Evolutionary conservation across 2,797 vertebrate genomes (phyloP).

Genomic region (Mallotus villosus): DNA sequence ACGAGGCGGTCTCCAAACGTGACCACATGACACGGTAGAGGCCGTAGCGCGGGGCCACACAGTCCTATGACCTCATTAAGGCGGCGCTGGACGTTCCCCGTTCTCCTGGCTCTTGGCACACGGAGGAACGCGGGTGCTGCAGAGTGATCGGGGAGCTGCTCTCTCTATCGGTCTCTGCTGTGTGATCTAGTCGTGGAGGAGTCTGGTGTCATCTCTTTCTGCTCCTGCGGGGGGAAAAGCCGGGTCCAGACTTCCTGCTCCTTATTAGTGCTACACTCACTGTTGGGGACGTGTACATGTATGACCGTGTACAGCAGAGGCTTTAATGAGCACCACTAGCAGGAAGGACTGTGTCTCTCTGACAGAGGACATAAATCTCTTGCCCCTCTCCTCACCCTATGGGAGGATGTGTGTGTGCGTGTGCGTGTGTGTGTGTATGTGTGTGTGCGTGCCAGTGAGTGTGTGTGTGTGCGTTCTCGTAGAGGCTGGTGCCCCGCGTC

Average conservation of each 20-base stretch:
- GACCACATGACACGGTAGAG: too few relatives aligned
- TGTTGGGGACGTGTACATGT: conserved; percentile 23
- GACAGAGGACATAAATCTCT: conserved; percentile 77
- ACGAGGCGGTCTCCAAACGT: too few relatives aligned
- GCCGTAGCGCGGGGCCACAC: too few relatives aligned
- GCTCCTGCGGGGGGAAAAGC: conserved; percentile 10
- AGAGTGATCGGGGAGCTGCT: too few relatives aligned
- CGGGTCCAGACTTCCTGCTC: conserved; percentile 39
- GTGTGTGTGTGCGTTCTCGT: too few relatives aligned
- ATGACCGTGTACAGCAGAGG: conserved; percentile 61
- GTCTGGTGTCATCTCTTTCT: background rate
- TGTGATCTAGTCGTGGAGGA: background rate
- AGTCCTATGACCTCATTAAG: background rate
- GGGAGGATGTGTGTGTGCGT: conserved; percentile 33
- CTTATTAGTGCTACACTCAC: conserved; percentile 70
- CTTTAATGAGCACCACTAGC: conserved; percentile 69
- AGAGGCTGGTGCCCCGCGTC: too few relatives aligned
- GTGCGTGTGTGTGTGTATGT: background rate
- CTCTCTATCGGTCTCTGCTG: background rate
- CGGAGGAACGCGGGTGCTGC: background rate
- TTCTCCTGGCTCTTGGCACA: background rate
- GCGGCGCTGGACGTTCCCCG: background rate
- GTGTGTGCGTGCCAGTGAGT: too few relatives aligned
- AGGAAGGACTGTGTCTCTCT: conserved; percentile 58
- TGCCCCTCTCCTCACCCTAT: conserved; percentile 60